A percentile compares a stretch with the other conserved stretches of the same genome.
Evolutionary conservation across 2,888 invertebrate species (phyloP).

Genomic region (Ommatoiulus sabulosus): DNA sequence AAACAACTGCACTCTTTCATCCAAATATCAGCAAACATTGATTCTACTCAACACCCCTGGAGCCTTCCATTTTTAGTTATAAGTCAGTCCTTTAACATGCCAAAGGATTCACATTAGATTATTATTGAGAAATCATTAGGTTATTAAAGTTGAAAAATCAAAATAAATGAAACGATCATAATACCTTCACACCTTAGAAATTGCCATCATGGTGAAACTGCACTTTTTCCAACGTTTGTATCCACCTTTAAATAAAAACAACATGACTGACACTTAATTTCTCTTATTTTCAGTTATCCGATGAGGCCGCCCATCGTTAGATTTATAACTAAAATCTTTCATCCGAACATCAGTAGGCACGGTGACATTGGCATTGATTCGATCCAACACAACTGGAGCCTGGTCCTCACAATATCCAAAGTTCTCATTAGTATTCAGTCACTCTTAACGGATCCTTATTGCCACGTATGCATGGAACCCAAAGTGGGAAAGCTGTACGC

Average conservation of each 20-base stretch:
- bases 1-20: too few species aligned
- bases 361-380: slow-evolving; percentile 96
- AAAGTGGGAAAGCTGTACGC: slow-evolving; percentile 64
- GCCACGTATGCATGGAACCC: slow-evolving; percentile 69
- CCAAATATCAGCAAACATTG: too few species aligned
- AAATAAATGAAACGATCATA: too few species aligned
- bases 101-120: too few species aligned
- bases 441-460: slow-evolving; percentile 66
- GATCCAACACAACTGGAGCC: slow-evolving; percentile 96
- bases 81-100: too few species aligned
- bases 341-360: slow-evolving; percentile 94
- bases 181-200: too few species aligned
- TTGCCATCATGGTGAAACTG: not conserved
- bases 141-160: too few species aligned
- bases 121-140: too few species aligned
- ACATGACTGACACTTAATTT: not conserved
- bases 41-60: too few species aligned
- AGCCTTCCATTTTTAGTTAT: too few species aligned
- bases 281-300: slow-evolving; percentile 76
- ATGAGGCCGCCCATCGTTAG: slow-evolving; percentile 91
- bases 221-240: not conserved
- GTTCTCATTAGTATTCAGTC: slow-evolving; percentile 63
- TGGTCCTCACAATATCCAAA: slow-evolving; percentile 88
- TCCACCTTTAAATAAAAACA: not conserved
- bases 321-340: slow-evolving; percentile 92